phyloP scores from a whole-genome alignment of 2,888 invertebrate genomes.

The Hydroisotoma schaefferi region DNA sequence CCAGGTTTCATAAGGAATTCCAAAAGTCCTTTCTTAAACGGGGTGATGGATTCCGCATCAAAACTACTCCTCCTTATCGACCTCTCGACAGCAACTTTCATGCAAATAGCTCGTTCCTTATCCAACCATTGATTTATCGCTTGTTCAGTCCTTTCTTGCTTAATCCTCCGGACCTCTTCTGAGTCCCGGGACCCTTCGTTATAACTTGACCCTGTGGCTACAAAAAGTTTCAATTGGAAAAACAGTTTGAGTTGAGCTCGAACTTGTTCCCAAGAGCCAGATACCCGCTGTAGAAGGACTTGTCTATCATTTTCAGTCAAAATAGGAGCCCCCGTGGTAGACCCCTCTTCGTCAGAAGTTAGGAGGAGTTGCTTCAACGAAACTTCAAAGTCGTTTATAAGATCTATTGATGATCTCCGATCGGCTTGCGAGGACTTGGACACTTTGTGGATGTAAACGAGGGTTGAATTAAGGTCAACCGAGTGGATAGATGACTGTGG shows the following conservation, averaged over 20 bases:
- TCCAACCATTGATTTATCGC: conserved; percentile 46
- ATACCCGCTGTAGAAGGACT: conserved; percentile 38
- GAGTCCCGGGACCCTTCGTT: conserved; percentile 39
- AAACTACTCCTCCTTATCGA: conserved; percentile 35
- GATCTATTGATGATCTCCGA: conserved; percentile 19
- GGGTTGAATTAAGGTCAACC: conserved; percentile 21
- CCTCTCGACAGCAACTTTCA: conserved; percentile 48
- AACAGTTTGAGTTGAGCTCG: conserved; percentile 44
- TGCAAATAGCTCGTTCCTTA: conserved; percentile 46
- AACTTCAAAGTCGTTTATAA: conserved; percentile 42
- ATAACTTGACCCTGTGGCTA: conserved; percentile 29
- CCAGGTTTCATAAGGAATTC: conserved; percentile 47
- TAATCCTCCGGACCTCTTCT: conserved; percentile 40
- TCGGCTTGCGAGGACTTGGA: conserved; percentile 11
- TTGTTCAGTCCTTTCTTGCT: conserved; percentile 31
- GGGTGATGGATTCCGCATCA: conserved; percentile 43
- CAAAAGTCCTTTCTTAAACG: conserved; percentile 44
- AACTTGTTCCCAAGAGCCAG: conserved; percentile 34
- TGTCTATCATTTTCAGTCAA: conserved; percentile 42
- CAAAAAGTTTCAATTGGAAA: conserved; percentile 46
- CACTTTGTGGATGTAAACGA: conserved; percentile 42
- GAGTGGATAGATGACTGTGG: background rate
- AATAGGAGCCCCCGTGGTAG: conserved; percentile 19
- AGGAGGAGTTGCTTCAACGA: conserved; percentile 44
- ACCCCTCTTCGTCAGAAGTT: conserved; percentile 19